Conservation (phyloP, 2,797 vertebrate genomes). For the Phyllotis vaccarum region DNA sequence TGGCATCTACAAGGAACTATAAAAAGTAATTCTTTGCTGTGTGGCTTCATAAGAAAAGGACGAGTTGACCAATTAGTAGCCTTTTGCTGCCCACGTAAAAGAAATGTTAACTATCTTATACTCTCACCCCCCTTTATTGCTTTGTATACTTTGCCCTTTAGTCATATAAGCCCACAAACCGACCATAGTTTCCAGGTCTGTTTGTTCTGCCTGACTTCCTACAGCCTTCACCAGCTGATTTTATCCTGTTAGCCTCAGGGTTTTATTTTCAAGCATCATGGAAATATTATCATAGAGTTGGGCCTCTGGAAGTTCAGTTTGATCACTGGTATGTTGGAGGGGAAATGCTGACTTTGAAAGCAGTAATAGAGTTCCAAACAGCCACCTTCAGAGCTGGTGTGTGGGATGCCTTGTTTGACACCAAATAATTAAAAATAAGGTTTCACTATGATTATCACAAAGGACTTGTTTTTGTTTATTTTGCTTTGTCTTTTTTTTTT, state of each 20-base stretch:
- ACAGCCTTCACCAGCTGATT: not conserved
- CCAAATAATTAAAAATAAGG: slow-evolving; percentile 59
- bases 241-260: not conserved
- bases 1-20: not conserved
- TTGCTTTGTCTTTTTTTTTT: not conserved
- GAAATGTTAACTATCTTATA: not conserved
- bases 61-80: slow-evolving; percentile 19
- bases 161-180: not conserved
- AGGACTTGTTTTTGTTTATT: not conserved
- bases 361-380: not conserved
- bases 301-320: not conserved
- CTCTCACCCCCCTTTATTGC: not conserved
- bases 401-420: not conserved
- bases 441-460: slow-evolving; percentile 18
- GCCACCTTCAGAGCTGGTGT: not conserved
- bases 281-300: slow-evolving; percentile 23
- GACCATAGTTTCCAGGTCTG: not conserved
- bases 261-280: not conserved
- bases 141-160: not conserved
- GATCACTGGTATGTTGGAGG: not conserved
- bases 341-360: not conserved
- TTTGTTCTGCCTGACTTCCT: slow-evolving; percentile 41
- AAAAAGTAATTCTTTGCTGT: not conserved
- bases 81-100: not conserved
- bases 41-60: slow-evolving; percentile 18